These are phyloP conservation scores for Arizona elegans DNA, from an alignment of 2,113 vertebrate species.

Conservation along the genomic window DNA sequence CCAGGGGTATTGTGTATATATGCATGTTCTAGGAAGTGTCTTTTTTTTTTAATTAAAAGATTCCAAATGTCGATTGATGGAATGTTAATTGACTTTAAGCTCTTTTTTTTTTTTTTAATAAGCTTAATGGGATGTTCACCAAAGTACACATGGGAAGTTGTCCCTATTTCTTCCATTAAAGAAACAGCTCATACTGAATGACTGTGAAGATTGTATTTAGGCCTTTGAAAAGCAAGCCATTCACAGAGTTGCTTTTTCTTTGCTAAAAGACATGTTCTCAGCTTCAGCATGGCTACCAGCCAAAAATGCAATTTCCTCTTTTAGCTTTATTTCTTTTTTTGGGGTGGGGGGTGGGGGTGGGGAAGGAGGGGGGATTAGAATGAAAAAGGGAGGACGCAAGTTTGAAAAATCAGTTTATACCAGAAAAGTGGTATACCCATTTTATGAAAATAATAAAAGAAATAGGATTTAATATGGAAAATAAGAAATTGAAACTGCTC, in stretches of 20 bases:
- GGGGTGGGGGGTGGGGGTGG: too few species aligned
- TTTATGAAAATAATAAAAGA: slow-evolving; percentile 72
- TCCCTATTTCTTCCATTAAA: slow-evolving; percentile 52
- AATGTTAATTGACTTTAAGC: slow-evolving; percentile 39
- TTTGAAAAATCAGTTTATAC: slow-evolving; percentile 68
- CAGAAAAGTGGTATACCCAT: slow-evolving; percentile 73
- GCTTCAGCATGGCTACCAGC: slow-evolving; percentile 69
- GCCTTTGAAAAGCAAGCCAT: slow-evolving; percentile 66
- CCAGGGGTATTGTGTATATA: neutral
- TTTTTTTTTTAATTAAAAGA: slow-evolving; percentile 34
- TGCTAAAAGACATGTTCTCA: slow-evolving; percentile 67
- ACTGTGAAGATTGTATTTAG: slow-evolving; percentile 62
- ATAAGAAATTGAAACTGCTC: slow-evolving; percentile 67
- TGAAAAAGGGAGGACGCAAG: neutral
- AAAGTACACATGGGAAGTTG: slow-evolving; percentile 27
- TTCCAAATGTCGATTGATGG: slow-evolving; percentile 34
- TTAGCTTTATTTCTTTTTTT: slow-evolving; percentile 4
- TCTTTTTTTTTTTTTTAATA: neutral
- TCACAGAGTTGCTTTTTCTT: slow-evolving; percentile 65
- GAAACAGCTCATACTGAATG: slow-evolving; percentile 53
- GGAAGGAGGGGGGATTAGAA: slow-evolving; percentile 35
- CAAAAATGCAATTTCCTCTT: slow-evolving; percentile 78
- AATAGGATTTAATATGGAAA: slow-evolving; percentile 75
- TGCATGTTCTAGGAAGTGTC: slow-evolving; percentile 3
- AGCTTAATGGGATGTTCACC: slow-evolving; percentile 16